phyloP scores from a whole-genome alignment of 2,888 invertebrate species.

The Vanessa cardui region DNA sequence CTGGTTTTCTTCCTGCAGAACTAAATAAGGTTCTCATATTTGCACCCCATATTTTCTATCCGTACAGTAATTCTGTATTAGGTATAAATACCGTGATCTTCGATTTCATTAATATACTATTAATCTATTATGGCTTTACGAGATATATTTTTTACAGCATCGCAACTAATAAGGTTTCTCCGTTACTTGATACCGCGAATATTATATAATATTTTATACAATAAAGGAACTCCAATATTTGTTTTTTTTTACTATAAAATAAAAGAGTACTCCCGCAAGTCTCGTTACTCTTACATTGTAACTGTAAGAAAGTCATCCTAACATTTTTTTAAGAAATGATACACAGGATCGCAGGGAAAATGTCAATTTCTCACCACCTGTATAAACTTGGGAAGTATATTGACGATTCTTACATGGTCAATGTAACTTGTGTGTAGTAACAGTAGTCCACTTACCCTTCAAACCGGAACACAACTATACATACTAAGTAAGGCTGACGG shows the following conservation, averaged over 20 bases:
- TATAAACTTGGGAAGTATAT: too few relatives aligned
- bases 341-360: too few relatives aligned
- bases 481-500: too few relatives aligned
- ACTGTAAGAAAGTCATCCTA: too few relatives aligned
- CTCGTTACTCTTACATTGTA: too few relatives aligned
- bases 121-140: constrained; percentile 16
- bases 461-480: too few relatives aligned
- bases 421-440: too few relatives aligned
- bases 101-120: constrained; percentile 22
- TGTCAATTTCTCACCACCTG: too few relatives aligned
- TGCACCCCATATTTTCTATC: constrained; percentile 60
- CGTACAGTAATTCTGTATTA: constrained; percentile 47
- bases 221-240: neutral
- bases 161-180: constrained; percentile 26
- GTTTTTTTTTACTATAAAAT: neutral
- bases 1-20: constrained; percentile 72
- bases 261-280: neutral
- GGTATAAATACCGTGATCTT: constrained; percentile 28
- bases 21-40: constrained; percentile 75
- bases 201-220: neutral
- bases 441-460: too few relatives aligned
- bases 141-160: constrained; percentile 20
- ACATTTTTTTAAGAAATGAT: too few relatives aligned
- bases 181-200: constrained; percentile 20
- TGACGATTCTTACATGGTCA: too few relatives aligned